A percentile compares a stretch with the other conserved stretches of the same genome.
phyloP scores from a whole-genome alignment of 2,888 invertebrate genomes.

The Leptinotarsa haldemani region DNA sequence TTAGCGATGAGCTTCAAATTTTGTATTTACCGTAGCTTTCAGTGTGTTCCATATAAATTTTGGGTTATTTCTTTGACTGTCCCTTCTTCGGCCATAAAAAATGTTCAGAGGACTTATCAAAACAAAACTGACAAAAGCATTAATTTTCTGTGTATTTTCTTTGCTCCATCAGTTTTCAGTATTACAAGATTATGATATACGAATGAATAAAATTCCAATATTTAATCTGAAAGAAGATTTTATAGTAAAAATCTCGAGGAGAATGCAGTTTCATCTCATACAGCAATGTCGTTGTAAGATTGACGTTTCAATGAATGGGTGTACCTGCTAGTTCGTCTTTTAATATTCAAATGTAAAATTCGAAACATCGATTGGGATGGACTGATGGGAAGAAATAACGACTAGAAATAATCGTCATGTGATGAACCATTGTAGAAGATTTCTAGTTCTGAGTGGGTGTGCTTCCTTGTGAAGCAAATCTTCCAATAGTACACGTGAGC shows the following conservation, averaged over 20 bases:
- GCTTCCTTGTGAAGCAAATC: constrained; percentile 25
- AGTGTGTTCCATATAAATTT: too few species aligned
- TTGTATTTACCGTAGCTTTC: too few species aligned
- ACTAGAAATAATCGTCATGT: constrained; percentile 6
- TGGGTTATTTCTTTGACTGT: too few species aligned
- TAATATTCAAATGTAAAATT: constrained; percentile 9
- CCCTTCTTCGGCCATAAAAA: too few species aligned
- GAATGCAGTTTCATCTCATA: background rate
- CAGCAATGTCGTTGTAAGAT: constrained; percentile 20
- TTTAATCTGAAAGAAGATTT: background rate
- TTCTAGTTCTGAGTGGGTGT: constrained; percentile 12
- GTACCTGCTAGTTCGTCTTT: constrained; percentile 32
- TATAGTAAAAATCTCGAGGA: background rate
- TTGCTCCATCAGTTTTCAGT: too few species aligned
- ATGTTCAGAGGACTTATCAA: too few species aligned
- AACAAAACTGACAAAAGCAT: too few species aligned
- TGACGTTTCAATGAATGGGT: constrained; percentile 45
- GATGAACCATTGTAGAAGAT: constrained; percentile 10
- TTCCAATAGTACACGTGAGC: background rate
- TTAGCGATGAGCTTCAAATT: too few species aligned
- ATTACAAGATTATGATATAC: too few species aligned
- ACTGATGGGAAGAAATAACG: constrained; percentile 8
- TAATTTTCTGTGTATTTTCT: too few species aligned
- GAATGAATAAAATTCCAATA: background rate
- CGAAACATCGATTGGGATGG: constrained; percentile 11